Percentiles rank a stretch among this genome's conserved stretches.
Evolutionary conservation across 2,888 invertebrate genomes (phyloP).

Genomic region (Drosophila acutilabella): DNA sequence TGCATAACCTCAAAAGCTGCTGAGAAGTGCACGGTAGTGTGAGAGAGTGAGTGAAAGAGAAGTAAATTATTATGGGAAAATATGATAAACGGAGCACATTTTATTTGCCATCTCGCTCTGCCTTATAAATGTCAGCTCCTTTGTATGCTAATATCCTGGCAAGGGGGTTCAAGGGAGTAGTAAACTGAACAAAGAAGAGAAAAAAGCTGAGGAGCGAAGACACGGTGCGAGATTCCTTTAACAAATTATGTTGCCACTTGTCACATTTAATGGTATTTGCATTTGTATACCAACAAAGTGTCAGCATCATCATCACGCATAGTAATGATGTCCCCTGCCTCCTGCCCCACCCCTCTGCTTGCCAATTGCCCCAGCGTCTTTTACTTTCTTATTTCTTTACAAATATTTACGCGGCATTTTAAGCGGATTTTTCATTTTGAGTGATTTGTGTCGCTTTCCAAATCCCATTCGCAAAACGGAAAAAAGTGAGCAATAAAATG

Average conservation of each 20-base stretch:
- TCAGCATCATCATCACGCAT: slow-evolving; percentile 72
- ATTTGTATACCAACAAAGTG: slow-evolving; percentile 77
- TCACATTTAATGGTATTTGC: slow-evolving; percentile 83
- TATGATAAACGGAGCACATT: slow-evolving; percentile 78
- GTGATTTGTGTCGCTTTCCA: slow-evolving; percentile 75
- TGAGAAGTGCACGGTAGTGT: neutral
- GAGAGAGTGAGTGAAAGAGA: slow-evolving; percentile 27
- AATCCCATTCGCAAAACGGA: slow-evolving; percentile 59
- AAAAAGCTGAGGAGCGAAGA: slow-evolving; percentile 17
- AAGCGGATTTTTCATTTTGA: slow-evolving; percentile 79
- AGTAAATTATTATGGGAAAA: slow-evolving; percentile 82
- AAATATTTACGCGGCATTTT: slow-evolving; percentile 80
- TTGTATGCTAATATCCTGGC: slow-evolving; percentile 78
- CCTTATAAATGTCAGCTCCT: slow-evolving; percentile 65
- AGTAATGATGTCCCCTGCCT: slow-evolving; percentile 30
- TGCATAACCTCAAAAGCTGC: neutral
- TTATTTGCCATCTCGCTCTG: slow-evolving; percentile 37
- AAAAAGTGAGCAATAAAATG: slow-evolving; percentile 51
- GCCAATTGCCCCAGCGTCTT: slow-evolving; percentile 17
- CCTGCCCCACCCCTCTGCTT: neutral
- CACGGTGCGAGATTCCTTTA: slow-evolving; percentile 50
- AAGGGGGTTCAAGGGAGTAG: slow-evolving; percentile 9
- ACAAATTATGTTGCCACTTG: slow-evolving; percentile 83
- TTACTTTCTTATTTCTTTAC: slow-evolving; percentile 67
- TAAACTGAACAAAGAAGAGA: neutral